Conservation (phyloP, 2,888 invertebrate species). For the Carpatolechia fugitivella region DNA sequence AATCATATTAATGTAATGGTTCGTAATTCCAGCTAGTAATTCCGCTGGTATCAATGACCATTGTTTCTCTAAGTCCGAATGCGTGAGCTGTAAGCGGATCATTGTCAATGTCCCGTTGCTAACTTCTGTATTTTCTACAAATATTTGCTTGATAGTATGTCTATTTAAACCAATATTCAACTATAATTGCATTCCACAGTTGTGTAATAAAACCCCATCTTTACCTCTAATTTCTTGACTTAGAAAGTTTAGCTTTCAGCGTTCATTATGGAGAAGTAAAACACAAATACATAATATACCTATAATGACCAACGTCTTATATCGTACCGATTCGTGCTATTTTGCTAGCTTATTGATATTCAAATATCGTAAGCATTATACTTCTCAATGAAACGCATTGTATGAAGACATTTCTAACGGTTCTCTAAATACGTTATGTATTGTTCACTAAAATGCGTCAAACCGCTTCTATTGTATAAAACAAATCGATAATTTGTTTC, state of each 20-base stretch:
- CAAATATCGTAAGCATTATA: constrained; percentile 61
- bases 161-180: too few species aligned
- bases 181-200: too few species aligned
- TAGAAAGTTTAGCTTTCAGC: too few species aligned
- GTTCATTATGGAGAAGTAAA: neutral
- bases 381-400: constrained; percentile 63
- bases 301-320: too few species aligned
- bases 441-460: constrained; percentile 51
- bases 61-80: constrained; percentile 55
- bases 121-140: neutral
- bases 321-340: too few species aligned
- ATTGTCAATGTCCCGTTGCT: constrained; percentile 5
- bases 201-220: too few species aligned
- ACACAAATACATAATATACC: too few species aligned
- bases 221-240: too few species aligned
- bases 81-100: constrained; percentile 61
- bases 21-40: constrained; percentile 60
- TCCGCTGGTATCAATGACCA: constrained; percentile 52
- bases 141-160: too few species aligned
- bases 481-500: constrained; percentile 6
- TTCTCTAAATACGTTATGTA: too few species aligned
- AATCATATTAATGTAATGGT: constrained; percentile 65
- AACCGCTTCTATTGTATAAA: constrained; percentile 16
- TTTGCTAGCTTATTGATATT: constrained; percentile 62
- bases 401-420: constrained; percentile 66